These are phyloP conservation scores for Trematocara unimaculatum DNA, from an alignment of 2,113 vertebrate genomes.

Conservation along the genomic window DNA sequence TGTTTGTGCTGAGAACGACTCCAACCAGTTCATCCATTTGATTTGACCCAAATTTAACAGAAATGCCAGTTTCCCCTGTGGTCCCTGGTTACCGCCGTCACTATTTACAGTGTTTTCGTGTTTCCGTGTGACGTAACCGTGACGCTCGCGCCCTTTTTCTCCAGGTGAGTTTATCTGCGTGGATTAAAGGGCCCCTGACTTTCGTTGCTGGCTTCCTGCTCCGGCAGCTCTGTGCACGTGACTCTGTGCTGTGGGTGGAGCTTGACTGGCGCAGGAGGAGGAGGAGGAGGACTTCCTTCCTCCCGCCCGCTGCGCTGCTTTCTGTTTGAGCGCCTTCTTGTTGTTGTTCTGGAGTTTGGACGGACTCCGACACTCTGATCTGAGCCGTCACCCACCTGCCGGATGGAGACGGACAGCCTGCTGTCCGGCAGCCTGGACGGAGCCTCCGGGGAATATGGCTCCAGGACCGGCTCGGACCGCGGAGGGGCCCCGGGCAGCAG, in stretches of 20 bases:
- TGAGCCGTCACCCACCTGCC: neutral
- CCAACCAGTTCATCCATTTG: rapidly evolving
- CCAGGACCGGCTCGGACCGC: neutral
- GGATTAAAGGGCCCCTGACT: rapidly evolving
- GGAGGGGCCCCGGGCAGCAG: neutral
- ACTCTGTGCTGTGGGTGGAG: neutral
- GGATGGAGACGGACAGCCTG: constrained; percentile 67
- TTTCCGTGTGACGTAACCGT: neutral
- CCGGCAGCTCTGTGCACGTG: neutral
- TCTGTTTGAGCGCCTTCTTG: neutral
- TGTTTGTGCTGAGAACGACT: too few relatives aligned
- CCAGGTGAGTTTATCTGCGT: neutral
- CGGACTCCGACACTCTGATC: neutral
- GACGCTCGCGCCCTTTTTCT: neutral
- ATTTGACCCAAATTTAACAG: neutral
- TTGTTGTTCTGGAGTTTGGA: neutral
- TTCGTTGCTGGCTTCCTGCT: neutral
- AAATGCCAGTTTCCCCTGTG: neutral
- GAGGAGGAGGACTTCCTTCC: constrained; percentile 26
- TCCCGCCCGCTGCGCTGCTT: neutral
- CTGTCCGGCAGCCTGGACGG: constrained; percentile 20
- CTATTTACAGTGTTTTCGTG: neutral
- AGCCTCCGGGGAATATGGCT: constrained; percentile 31
- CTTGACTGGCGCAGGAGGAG: neutral
- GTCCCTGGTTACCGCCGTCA: neutral